Base-by-base conservation (phyloP, 2,888 invertebrate species). In the Drosophila helvetica region DNA sequence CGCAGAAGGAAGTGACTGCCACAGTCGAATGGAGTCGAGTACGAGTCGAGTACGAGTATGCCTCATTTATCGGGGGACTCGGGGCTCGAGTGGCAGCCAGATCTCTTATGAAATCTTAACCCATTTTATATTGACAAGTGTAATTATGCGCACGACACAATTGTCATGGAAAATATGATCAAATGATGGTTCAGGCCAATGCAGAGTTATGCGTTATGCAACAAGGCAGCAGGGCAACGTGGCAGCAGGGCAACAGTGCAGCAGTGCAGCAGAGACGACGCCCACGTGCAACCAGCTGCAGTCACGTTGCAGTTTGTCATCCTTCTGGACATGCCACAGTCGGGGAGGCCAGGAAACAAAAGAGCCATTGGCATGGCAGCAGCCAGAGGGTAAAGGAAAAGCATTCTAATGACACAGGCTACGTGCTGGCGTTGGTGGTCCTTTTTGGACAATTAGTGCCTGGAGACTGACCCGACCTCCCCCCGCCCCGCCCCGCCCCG, bases 101-200 rank as follows among this genome's bases (percentile, higher is more conserved):
- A 75, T 77, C 74, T 77, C 74, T 76, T 68, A 63, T 72, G 77
- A 78, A 80, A 80, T 79, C 82, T 77, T 88, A 88, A 75, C 81
- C 89, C 78, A 89, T 89, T 89, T 89, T 89, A 83, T 84, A 88
- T 88, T 87, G 89, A 89, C 83, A 87, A 78, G 75, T 60, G 80
- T 84, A 85, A 83, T 83, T 83, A 88, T 83, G 83, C 88, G 74
- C 86, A 88, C 84, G 82, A 86, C 82, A 88, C 88, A 83, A 83
- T 88, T 88, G 88, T 67, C 87, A 71, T 86, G 87, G 80, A 73
- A 78, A 84, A 86, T 86, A 83, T 80, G 86, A 84, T 80, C 78
- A 84, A 88, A 83, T 88, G 80, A 83, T 86, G 71, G 88, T 78
- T 64, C 38, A 64, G 74, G 75, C 69, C 80, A 67, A 67, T 66